Conservation (phyloP, 2,888 invertebrate genomes). For the Amphipyra berbera region DNA sequence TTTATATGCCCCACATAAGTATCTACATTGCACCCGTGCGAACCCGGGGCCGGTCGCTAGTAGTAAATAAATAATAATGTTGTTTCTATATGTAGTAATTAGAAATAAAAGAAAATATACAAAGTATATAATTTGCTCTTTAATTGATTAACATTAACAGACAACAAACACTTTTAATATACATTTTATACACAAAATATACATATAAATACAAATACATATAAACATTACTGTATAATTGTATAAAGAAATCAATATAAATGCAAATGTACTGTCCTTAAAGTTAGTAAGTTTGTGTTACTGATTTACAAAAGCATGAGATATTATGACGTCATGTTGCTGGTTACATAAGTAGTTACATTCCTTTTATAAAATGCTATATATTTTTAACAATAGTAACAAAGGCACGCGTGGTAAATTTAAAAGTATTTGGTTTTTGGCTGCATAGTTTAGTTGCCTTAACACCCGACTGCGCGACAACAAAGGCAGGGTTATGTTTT, state of each 20-base stretch:
- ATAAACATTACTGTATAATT: slow-evolving; percentile 28
- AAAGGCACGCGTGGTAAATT: too few species aligned
- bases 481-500: too few species aligned
- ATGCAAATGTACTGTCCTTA: slow-evolving; percentile 42
- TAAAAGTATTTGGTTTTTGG: too few species aligned
- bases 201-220: slow-evolving; percentile 22
- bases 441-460: too few species aligned
- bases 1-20: too few species aligned
- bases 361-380: neutral
- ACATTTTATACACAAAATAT: slow-evolving; percentile 38
- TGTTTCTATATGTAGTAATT: neutral
- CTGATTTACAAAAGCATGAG: neutral
- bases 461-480: too few species aligned
- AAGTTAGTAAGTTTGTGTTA: slow-evolving; percentile 8
- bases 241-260: slow-evolving; percentile 35
- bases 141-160: slow-evolving; percentile 48
- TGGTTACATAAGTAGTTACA: neutral
- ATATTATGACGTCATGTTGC: neutral
- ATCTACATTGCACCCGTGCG: too few species aligned
- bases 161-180: slow-evolving; percentile 47
- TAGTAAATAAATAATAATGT: too few species aligned
- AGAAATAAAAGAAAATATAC: slow-evolving; percentile 32
- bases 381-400: neutral
- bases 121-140: slow-evolving; percentile 41
- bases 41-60: too few species aligned